phyloP scores from a whole-genome alignment of 2,113 vertebrate genomes.

The Polypterus senegalus region DNA sequence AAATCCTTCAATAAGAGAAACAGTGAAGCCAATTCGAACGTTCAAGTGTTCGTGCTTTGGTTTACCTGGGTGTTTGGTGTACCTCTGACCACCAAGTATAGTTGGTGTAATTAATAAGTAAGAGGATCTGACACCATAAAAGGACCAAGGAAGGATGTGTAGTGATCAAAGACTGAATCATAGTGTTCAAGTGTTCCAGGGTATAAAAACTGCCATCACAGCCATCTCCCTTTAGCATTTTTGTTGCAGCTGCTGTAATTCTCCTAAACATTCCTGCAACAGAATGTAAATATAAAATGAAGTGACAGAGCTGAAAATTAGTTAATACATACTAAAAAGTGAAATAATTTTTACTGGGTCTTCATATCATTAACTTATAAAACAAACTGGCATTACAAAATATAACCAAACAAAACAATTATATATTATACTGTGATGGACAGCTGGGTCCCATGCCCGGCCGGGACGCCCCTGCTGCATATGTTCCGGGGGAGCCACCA shows the following conservation, averaged over 20 bases:
- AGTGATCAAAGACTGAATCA: constrained; percentile 74
- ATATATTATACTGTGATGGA: no score
- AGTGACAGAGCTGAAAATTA: no score
- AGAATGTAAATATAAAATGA: no score
- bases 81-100: constrained; percentile 93
- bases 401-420: no score
- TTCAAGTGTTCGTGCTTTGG: not conserved
- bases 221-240: constrained; percentile 66
- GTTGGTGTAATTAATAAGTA: constrained; percentile 92
- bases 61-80: constrained; percentile 85
- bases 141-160: constrained; percentile 90
- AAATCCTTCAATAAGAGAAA: no score
- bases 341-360: no score
- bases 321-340: no score
- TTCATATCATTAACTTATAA: no score
- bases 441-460: no score
- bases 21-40: not conserved
- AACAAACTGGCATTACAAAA: no score
- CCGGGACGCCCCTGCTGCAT: no score
- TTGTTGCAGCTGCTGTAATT: constrained; percentile 80
- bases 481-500: no score
- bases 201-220: constrained; percentile 62
- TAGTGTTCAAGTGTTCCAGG: constrained; percentile 66
- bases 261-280: constrained; percentile 82
- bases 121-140: constrained; percentile 93